Conservation (phyloP, 1,140 invertebrate species). For the Tenebrio molitor region DNA sequence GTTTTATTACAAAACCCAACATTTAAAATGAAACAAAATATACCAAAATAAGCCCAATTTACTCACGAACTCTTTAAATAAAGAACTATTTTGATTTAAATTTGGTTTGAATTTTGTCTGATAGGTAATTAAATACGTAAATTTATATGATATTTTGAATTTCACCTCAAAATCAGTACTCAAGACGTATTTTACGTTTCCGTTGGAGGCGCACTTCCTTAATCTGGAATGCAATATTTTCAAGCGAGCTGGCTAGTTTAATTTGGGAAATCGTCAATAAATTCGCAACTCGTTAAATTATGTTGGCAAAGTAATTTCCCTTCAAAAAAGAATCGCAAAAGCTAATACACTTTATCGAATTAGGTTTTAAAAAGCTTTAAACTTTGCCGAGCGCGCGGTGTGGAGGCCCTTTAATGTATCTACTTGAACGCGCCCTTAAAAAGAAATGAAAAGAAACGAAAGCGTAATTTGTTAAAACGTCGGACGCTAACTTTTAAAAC, state of each 20-base stretch:
- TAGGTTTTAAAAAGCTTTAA: constrained; percentile 61
- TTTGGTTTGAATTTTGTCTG: no score
- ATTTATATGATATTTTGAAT: no score
- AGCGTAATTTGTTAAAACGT: constrained; percentile 63
- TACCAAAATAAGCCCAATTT: no score
- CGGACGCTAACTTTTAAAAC: constrained; percentile 61
- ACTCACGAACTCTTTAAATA: no score
- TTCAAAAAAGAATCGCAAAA: constrained; percentile 40
- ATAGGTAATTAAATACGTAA: no score
- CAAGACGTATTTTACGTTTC: no score
- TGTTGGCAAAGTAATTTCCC: constrained; percentile 47
- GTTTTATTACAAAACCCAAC: no score
- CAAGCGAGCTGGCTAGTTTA: constrained; percentile 8
- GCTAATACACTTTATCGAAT: constrained; percentile 58
- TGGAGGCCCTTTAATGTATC: constrained; percentile 54
- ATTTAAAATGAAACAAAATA: no score
- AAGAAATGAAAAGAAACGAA: constrained; percentile 63
- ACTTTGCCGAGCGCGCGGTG: constrained; percentile 53
- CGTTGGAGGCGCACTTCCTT: no score
- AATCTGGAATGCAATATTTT: no score
- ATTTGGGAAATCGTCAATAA: constrained; percentile 45
- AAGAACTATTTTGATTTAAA: no score
- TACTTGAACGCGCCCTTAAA: constrained; percentile 58
- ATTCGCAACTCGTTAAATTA: constrained; percentile 35
- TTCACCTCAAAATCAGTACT: no score